phyloP scores from a whole-genome alignment of 1,140 invertebrate genomes.

The Sitodiplosis mosellana region DNA sequence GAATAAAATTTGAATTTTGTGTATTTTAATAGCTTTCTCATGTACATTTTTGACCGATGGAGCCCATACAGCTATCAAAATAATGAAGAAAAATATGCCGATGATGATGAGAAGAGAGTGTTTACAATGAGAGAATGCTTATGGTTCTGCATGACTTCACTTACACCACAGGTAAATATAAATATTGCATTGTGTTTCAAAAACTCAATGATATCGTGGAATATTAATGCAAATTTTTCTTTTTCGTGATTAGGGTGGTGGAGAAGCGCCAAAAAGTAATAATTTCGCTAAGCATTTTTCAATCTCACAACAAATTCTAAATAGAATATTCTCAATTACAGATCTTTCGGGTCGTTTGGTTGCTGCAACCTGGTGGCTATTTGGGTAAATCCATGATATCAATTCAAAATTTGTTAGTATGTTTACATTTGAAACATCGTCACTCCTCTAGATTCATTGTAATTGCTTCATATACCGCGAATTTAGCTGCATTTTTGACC shows the following conservation, averaged over 20 bases:
- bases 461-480: constrained; percentile 87
- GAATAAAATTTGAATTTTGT: no score
- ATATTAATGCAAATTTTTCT: no score
- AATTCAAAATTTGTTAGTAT: constrained; percentile 5
- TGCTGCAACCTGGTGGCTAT: constrained; percentile 94
- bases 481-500: constrained; percentile 77
- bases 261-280: constrained; percentile 76
- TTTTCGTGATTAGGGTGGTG: constrained; percentile 27
- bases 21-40: constrained; percentile 75
- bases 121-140: constrained; percentile 92
- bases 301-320: no score
- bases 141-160: constrained; percentile 98
- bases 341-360: constrained; percentile 76
- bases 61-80: constrained; percentile 94
- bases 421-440: background rate
- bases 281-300: no score
- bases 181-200: background rate
- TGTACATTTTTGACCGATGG: constrained; percentile 92
- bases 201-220: no score
- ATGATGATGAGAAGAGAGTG: constrained; percentile 85
- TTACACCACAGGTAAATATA: constrained; percentile 57
- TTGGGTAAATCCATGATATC: constrained; percentile 36
- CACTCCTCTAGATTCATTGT: constrained; percentile 52
- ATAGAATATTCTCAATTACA: no score
- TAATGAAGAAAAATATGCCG: constrained; percentile 78